Base-by-base conservation (phyloP, 2,888 invertebrate genomes). In the Brachyopa scutellaris region DNA sequence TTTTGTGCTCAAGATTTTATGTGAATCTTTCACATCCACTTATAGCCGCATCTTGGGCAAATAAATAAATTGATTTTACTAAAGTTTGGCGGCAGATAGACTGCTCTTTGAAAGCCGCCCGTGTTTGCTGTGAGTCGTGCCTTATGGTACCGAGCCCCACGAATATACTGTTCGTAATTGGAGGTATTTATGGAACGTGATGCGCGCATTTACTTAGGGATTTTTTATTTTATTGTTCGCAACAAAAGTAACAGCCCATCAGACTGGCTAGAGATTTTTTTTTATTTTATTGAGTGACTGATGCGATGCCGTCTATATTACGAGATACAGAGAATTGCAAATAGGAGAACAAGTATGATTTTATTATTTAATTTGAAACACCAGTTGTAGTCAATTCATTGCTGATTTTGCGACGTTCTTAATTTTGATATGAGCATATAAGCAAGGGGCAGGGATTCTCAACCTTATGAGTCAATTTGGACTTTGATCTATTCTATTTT, bases 1-100 rank as follows among this genome's bases (percentile, higher is more conserved):
- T 45, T 61, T 70, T 64, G 70, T 66, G 72, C 64, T 33, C 53
- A 42, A 40, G 76, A 61, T 82, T n/a, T 82, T 77, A 77, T 66
- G 59, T 38, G 77, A 66, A 82, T 77, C 82, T 82, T 82, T 82
- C 77, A 66, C 77, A 82, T 82, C 70, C 77, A 82, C 77, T 82
- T 82, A 82, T 70, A 77, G 82, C 70, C 72, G 72, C 82, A 82
- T 82, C 77, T 82, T 38, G 70, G 61, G 70, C 66, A 82, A 77
- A 82, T 82, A 82, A 82, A 82, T 82, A 77, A 77, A 82, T 82
- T 82, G 77, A 82, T 82, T 82, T 82, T 61, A 66, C 38, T 61
- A 77, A 82, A 82, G 76, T 69, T 66, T 79, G 40, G 42, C 53
- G 21, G 17, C 11, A 40, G 29, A 40, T 40, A 33, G 61, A 3